Conservation (phyloP, 2,888 invertebrate genomes). For the Nipponacmea schrenckii region DNA sequence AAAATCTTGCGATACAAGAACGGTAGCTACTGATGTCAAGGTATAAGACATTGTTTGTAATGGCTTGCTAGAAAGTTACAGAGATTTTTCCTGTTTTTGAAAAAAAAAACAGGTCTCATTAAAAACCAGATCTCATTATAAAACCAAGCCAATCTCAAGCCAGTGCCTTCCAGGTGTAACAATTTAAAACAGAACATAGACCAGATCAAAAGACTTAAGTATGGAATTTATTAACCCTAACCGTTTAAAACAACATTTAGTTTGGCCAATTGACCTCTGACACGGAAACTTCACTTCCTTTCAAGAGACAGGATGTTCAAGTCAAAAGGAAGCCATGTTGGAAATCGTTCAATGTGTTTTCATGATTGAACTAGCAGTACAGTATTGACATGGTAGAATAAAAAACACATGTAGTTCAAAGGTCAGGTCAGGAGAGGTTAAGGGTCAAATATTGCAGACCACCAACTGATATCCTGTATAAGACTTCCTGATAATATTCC, state of each 20-base stretch:
- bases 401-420: not conserved
- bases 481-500: no score
- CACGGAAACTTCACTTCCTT: constrained; percentile 1
- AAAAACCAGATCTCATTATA: no score
- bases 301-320: not conserved
- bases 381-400: not conserved
- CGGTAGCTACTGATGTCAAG: no score
- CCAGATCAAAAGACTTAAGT: no score
- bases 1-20: no score
- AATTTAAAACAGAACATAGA: no score
- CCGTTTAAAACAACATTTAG: constrained; percentile 1
- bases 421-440: not conserved
- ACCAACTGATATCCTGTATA: not conserved
- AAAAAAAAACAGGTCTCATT: no score
- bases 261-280: constrained; percentile 5
- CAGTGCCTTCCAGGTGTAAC: no score
- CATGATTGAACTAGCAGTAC: not conserved
- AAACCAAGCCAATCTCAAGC: no score
- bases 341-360: not conserved
- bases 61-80: no score
- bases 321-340: not conserved
- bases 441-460: not conserved
- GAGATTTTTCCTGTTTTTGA: no score
- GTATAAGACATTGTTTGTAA: no score
- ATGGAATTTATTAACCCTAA: not conserved